Evolutionary conservation across 2,797 vertebrate species (phyloP), one percentile per base, ranked within the genome.

Genomic region (Hydrophis major): DNA sequence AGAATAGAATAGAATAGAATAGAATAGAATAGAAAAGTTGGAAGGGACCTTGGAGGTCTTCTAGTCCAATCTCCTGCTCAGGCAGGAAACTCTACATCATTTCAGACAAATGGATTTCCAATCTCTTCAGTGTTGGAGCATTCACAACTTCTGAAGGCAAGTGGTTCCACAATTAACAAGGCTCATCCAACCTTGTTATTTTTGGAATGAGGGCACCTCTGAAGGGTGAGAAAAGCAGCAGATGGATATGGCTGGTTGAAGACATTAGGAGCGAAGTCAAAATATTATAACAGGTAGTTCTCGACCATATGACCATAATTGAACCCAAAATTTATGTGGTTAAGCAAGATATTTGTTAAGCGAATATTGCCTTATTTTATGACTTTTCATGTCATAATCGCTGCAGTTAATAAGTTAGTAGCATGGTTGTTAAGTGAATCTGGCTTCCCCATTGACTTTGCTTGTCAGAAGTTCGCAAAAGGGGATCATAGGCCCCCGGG

Each of bases 401-500:
- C 63, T 0, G n/a, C n/a, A 6, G 6, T 69, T 32, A 6, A 16
- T 32, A 32, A 32, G n/a, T 14, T 5, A 14, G 28, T n/a, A 13
- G 1, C 61, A 14, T 0, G 61, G 2, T 66, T 16, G 63, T 6
- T 61, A 27, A 61, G 8, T 10, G 60, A 27, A 61, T 27, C 25
- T 2, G 25, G 25, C 7, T 61, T 61, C 25, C 60, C 60, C 60
- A 0, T 32, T 16, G 63, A 8, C 50, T 53, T 53, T 53, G 50
- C 61, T 28, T 12, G 13, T 66, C 28, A 66, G 13, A n/a, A 66
- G 13, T 28, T 66, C 4, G 2, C 28, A n/a, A n/a, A 66, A n/a
- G 28, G 0, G 2, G 63, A n/a, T 16, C 2, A 6, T 4, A 16
- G 63, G 63, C 6, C n/a, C 2, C 63, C 12, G 0, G 28, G 63